phyloP scores from a whole-genome alignment of 2,113 vertebrate genomes.

The Menura novaehollandiae region DNA sequence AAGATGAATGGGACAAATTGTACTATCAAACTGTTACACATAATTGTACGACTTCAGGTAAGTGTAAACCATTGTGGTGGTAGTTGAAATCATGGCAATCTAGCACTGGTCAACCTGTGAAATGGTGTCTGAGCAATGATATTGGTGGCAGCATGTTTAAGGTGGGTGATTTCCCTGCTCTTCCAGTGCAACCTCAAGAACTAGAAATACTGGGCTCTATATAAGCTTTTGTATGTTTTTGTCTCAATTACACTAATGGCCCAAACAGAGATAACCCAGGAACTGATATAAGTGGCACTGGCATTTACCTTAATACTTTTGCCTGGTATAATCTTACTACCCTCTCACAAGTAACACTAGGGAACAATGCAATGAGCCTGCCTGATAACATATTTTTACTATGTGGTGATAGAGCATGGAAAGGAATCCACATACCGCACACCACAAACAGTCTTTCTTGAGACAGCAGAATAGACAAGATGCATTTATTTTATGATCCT shows the following conservation, averaged over 20 bases:
- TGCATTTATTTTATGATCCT: neutral
- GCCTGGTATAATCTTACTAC: neutral
- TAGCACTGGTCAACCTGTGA: no score
- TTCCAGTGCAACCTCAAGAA: no score
- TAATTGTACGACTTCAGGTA: no score
- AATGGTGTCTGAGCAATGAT: no score
- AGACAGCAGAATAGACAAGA: neutral
- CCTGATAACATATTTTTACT: neutral
- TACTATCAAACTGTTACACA: no score
- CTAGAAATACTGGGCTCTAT: no score
- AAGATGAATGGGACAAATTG: no score
- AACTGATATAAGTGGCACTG: neutral
- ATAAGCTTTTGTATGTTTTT: neutral
- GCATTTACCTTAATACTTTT: neutral
- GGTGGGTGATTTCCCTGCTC: no score
- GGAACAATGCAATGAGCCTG: neutral
- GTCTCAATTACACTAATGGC: neutral
- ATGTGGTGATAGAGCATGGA: neutral
- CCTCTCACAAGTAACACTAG: neutral
- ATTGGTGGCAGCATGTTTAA: no score
- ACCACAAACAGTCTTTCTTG: neutral
- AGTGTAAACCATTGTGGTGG: no score
- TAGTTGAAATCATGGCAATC: no score
- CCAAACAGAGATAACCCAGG: neutral
- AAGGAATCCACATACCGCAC: no score